Evolutionary conservation across 1,140 invertebrate genomes (phyloP).

Genomic region (Listronotus bonariensis): DNA sequence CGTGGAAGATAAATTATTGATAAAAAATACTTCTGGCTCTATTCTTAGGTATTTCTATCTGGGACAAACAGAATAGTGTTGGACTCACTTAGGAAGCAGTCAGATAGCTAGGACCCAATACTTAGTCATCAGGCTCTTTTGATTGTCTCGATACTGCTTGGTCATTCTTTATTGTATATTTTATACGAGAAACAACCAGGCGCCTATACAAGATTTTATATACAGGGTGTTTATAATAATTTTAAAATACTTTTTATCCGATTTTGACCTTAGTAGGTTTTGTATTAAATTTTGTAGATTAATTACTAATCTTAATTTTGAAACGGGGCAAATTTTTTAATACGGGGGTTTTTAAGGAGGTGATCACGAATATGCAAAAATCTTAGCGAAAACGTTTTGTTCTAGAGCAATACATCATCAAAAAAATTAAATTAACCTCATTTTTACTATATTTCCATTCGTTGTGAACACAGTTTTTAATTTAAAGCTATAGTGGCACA

Average conservation of each 20-base stretch:
- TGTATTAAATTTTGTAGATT: no score
- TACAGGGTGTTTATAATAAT: constrained; percentile 17
- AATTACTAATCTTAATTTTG: no score
- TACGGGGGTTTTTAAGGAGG: no score
- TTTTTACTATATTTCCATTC: no score
- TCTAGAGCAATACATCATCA: no score
- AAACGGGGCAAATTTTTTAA: no score
- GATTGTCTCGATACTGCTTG: constrained; percentile 45
- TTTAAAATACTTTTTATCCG: neutral
- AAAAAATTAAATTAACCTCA: no score
- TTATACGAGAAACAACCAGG: constrained; percentile 38
- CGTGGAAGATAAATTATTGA: neutral
- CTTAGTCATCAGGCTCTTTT: constrained; percentile 44
- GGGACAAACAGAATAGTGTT: constrained; percentile 43
- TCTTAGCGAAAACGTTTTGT: no score
- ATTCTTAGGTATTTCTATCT: constrained; percentile 36
- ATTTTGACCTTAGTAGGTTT: no score
- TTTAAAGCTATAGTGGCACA: no score
- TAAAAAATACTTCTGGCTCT: constrained; percentile 9
- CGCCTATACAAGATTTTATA: constrained; percentile 23
- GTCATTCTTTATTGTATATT: constrained; percentile 45
- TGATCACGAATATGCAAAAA: no score
- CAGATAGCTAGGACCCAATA: constrained; percentile 43
- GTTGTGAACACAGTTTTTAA: no score
- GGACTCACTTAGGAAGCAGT: constrained; percentile 47